Base-by-base conservation (phyloP, 2,113 vertebrate genomes). In the Collichthys lucidus region DNA sequence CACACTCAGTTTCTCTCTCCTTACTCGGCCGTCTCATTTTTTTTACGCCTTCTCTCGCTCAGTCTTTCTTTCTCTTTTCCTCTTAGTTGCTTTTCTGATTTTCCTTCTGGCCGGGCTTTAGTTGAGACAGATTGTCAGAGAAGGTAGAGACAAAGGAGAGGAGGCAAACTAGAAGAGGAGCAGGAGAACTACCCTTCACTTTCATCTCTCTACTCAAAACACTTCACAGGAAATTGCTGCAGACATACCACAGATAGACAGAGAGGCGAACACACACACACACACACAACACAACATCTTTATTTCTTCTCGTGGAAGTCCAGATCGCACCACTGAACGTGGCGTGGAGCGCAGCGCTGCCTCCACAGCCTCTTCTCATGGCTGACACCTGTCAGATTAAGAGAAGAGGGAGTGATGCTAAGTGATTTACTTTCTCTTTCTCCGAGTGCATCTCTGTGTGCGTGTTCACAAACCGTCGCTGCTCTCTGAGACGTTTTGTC, bases 161-260 rank as follows among this genome's bases (percentile, higher is more conserved):
- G 19, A 59, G 68, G 55, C 50, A 17, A 26, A 56, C 29, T 53
- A 72, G 68, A 52, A 64, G 26, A 78, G 31, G 26, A 75, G 29
- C 42, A 49, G 17, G 70, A 73, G 73, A 71, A 24, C 79, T 68
- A 68, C 78, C 81, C 74, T 86, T 85, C 65, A 84, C 75, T 83
- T 84, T 88, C 62, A 88, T 88, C 84, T 84, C 35, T 61, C 53
- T 75, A 26, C 73, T 82, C 75, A 40, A 85, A 88, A 88, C 81
- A 62, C 74, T 85, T 87, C 66, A 81, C 85, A 86, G 88, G 83
- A 92, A 91, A 90, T 89, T 88, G 80, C 80, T 59, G 50, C 74
- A 74, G 84, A 86, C 40, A 16, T 57, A 47, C 62, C 55, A 55
- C 50, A 84, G 75, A 86, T 24, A 56, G 74, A 47, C 47, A 50